Evolutionary conservation across 2,113 vertebrate genomes (phyloP), one percentile per base, ranked within the genome.

Genomic region (Phasianus colchicus): DNA sequence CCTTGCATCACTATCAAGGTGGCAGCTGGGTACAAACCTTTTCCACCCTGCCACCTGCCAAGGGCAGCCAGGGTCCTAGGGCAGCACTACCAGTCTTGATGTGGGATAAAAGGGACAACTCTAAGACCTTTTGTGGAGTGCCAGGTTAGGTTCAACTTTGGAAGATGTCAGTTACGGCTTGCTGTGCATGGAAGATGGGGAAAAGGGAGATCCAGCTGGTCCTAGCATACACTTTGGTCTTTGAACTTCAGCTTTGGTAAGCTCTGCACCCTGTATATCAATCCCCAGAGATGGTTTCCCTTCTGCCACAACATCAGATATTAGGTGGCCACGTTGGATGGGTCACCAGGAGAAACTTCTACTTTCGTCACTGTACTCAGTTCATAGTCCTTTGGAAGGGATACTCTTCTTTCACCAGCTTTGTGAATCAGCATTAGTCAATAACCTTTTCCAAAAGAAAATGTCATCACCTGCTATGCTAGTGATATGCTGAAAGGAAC

Each of bases 21-120:
- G 6, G 13, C 38, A 29, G 4, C 9, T 45, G n/a, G 2, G 24
- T 71, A 47, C 25, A 75, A 38, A 38, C 4, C 11, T 58, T 42
- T 36, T 10, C 42, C 40, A 83, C 5, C 22, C 40, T 7, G 6
- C 22, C 38, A 43, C 20, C 17, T 47, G 6, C 20, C 57, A 82
- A 84, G 70, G 34, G 27, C 24, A 61, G 4, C 9, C 0, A 0
- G 16, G 5, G 3, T 48, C 18, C 65, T 1, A 1, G n/a, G 29
- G 7, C 25, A 1, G 18, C 11, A 73, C 55, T 54, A n/a, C 8
- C 25, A 5, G 30, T 61, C 21, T n/a, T 63, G 11, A 0, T n/a
- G 16, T 77, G 29, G 19, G 20, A 45, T 14, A 54, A 0, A 0
- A 6, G 25, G 10, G 13, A 32, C 13, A 24, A n/a, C 19, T 20